A percentile compares a stretch with the other conserved stretches of the same genome.
These are phyloP conservation scores for Vandiemenella viatica DNA, from an alignment of 2,888 invertebrate species.

Conservation along the genomic window DNA sequence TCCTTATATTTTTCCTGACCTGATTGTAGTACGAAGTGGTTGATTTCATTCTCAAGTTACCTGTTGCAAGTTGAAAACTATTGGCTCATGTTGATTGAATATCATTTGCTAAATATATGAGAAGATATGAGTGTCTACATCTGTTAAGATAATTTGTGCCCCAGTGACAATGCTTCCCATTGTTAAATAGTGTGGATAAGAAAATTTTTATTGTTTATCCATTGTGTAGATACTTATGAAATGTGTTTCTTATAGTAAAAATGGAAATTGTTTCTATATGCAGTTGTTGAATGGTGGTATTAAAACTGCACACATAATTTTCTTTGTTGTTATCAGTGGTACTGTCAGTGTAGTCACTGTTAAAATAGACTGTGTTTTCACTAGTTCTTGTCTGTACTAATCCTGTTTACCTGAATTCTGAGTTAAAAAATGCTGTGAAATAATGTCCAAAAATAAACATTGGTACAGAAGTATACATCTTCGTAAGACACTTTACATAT, in stretches of 20 bases:
- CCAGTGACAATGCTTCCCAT: background rate
- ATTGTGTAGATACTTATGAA: too few species aligned
- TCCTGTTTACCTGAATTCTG: too few species aligned
- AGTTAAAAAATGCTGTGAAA: too few species aligned
- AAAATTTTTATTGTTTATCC: background rate
- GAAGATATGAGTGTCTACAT: constrained; percentile 9
- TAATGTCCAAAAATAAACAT: too few species aligned
- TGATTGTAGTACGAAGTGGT: background rate
- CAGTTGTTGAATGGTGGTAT: background rate
- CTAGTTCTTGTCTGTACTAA: too few species aligned
- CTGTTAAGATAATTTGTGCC: background rate
- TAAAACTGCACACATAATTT: background rate
- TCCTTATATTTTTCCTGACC: background rate
- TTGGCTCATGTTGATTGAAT: too few species aligned
- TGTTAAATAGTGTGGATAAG: background rate
- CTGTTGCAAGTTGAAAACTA: too few species aligned
- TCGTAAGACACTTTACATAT: background rate
- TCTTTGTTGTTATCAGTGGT: background rate
- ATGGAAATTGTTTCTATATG: background rate
- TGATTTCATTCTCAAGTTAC: background rate
- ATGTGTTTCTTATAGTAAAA: background rate
- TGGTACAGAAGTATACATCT: too few species aligned
- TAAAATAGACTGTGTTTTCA: background rate
- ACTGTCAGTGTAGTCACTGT: background rate
- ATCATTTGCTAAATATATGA: too few species aligned